A percentile compares a stretch with the other conserved stretches of the same genome.
These are phyloP conservation scores for Heliocidaris erythrogramma DNA, from an alignment of 35 echinoderm and acorn worm species.

Conservation along the genomic window DNA sequence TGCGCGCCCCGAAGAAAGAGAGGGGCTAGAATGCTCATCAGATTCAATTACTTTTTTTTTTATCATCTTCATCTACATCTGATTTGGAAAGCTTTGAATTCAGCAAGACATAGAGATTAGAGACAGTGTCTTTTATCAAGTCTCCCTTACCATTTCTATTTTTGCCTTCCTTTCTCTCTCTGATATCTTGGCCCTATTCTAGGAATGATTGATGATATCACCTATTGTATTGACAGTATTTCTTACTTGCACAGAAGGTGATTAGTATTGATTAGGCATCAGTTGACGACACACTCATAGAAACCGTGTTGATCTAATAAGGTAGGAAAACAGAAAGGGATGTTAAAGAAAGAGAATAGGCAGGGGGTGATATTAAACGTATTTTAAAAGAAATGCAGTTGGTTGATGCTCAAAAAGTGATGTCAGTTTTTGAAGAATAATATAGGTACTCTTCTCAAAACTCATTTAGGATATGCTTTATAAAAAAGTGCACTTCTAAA, in stretches of 20 bases:
- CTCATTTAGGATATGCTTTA: too few species aligned
- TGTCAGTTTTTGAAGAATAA: too few species aligned
- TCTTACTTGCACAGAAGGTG: not conserved
- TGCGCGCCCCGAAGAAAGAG: not conserved
- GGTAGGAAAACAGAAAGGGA: not conserved
- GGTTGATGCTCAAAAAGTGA: too few species aligned
- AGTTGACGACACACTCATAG: not conserved
- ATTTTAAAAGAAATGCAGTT: not conserved
- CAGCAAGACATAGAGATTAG: constrained; percentile 1
- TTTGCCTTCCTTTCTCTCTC: not conserved
- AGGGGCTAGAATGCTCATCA: not conserved
- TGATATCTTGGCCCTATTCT: constrained; percentile 2
- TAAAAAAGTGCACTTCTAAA: too few species aligned
- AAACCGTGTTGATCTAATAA: not conserved
- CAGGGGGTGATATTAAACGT: not conserved
- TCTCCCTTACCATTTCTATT: not conserved
- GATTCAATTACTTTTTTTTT: constrained; percentile 23
- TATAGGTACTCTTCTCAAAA: too few species aligned
- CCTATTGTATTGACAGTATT: not conserved
- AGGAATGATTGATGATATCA: not conserved
- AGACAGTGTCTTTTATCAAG: not conserved
- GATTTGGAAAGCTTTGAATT: constrained; percentile 28
- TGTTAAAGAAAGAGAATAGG: not conserved
- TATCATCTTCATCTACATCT: constrained; percentile 46
- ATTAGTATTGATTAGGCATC: constrained; percentile 17